Evolutionary conservation across 1,140 invertebrate species (phyloP).

Genomic region (Sitobion miscanthi): DNA sequence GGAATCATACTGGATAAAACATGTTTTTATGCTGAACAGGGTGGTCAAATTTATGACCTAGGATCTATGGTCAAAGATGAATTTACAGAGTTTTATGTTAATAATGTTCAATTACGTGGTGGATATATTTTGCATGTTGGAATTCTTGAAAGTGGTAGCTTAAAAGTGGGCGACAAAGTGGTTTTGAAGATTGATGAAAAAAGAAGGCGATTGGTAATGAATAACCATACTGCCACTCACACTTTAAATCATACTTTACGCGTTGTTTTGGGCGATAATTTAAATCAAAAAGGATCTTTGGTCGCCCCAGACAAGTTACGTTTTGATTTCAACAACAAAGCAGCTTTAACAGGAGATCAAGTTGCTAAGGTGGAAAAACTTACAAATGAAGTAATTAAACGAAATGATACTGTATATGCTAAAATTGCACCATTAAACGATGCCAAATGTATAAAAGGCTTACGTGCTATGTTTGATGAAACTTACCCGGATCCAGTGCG

Average conservation of each 20-base stretch:
- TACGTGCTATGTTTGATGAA: conserved; percentile 98
- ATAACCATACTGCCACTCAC: conserved; percentile 99
- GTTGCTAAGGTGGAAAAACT: conserved; percentile 85
- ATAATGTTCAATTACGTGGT: conserved; percentile 94
- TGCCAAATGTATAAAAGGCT: conserved; percentile 91
- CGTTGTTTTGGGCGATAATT: conserved; percentile 85
- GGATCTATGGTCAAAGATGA: conserved; percentile 85
- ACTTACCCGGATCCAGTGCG: conserved; percentile 98
- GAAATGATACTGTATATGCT: conserved; percentile 86
- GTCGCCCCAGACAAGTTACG: conserved; percentile 95
- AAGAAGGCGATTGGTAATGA: conserved; percentile 90
- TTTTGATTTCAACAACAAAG: conserved; percentile 97
- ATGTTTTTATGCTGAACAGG: conserved; percentile 97
- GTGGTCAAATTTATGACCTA: conserved; percentile 97
- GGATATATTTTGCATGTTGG: conserved; percentile 96
- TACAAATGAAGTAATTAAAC: conserved; percentile 78
- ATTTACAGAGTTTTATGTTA: conserved; percentile 74
- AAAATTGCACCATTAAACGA: conserved; percentile 83
- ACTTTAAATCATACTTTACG: conserved; percentile 94
- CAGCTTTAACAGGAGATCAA: conserved; percentile 85
- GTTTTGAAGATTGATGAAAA: conserved; percentile 82
- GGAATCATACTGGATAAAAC: conserved; percentile 92
- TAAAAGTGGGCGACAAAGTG: conserved; percentile 88
- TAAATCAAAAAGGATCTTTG: conserved; percentile 97
- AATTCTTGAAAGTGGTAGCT: conserved; percentile 77